phyloP scores from a whole-genome alignment of 2,888 invertebrate species.

The Choreutis nemorana region DNA sequence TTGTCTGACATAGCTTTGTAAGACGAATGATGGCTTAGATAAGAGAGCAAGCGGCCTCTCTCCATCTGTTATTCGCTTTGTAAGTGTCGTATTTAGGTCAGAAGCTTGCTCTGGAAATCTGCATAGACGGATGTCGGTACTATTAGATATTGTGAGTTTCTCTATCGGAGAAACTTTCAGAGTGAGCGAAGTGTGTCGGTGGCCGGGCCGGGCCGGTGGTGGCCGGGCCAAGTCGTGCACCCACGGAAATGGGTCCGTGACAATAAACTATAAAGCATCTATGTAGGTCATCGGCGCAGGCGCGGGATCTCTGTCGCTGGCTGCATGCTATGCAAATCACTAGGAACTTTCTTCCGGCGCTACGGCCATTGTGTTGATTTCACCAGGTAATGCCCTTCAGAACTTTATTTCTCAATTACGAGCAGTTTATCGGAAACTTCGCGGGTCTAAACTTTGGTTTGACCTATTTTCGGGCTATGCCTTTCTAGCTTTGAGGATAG shows the following conservation, averaged over 20 bases:
- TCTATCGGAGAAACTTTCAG: conserved; percentile 61
- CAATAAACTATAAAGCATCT: conserved; percentile 54
- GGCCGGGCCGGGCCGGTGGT: conserved; percentile 28
- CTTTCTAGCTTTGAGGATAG: too few relatives aligned
- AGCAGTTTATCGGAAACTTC: conserved; percentile 6
- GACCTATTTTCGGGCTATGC: too few relatives aligned
- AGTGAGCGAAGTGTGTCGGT: conserved; percentile 53
- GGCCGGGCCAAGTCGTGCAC: conserved; percentile 48
- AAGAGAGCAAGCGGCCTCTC: conserved; percentile 26
- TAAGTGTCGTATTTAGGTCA: conserved; percentile 49
- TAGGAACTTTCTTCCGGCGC: conserved; percentile 60
- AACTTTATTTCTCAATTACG: not conserved
- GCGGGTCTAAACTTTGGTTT: conserved; percentile 10
- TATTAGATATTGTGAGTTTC: conserved; percentile 61
- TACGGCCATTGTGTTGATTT: conserved; percentile 54
- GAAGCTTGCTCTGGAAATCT: conserved; percentile 61
- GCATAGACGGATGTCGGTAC: conserved; percentile 62
- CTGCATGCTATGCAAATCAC: conserved; percentile 49
- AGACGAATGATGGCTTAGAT: conserved; percentile 3
- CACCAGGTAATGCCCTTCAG: conserved; percentile 21
- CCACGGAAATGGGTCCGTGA: conserved; percentile 57
- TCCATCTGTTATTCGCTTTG: conserved; percentile 33
- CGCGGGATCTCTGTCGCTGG: conserved; percentile 13
- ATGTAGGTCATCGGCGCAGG: conserved; percentile 46
- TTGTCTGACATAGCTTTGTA: not conserved